Evolutionary conservation across 2,113 vertebrate genomes (phyloP), one percentile per base, ranked within the genome.

Genomic region (Chaetodon trifascialis): DNA sequence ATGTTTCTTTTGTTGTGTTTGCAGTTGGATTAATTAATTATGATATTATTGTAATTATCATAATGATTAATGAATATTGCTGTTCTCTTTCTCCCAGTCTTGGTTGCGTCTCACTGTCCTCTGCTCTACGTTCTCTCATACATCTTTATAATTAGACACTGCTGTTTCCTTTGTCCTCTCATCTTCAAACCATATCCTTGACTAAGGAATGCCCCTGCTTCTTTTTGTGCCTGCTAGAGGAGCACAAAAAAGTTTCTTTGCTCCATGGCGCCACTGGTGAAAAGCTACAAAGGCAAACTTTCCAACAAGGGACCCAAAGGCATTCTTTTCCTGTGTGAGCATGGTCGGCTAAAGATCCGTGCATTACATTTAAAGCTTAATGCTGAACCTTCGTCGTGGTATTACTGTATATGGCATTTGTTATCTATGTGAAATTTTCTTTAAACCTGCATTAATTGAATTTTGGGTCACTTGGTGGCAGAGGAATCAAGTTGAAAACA

Each of bases 91-190:
- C 16, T 65, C 59, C 11, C 17, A 36, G 3, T 30, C 17, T 55
- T 62, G 64, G 36, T 38, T 65, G 49, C 38, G 6, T 62, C 58
- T 38, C 47, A 2, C 17, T 66, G 51, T 68, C 44, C 42, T 73
- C 44, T 68, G 19, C 54, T 62, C 23, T 34, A 63, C 47, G 44
- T 47, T 49, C 19, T 69, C 49, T 70, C 30, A 11, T 30, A 12
- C 49, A 42, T 84, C 62, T 73, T 52, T 40, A 63, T 80, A 70
- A 66, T 56, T 36, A 54, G 58, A 72, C 46, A 54, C 30, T 17
- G 49, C 65, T 60, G 59, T 59, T 65, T 59, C 11, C 15, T 72
- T 34, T 40, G 4, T 40, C 19, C n/a, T 51, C 34, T 70, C 19
- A 67, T 64, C 59, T 30, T 56, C 42, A 76, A 34, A 25, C n/a